These are phyloP conservation scores for Autographa gamma DNA, from an alignment of 2,888 invertebrate genomes.

Conservation along the genomic window DNA sequence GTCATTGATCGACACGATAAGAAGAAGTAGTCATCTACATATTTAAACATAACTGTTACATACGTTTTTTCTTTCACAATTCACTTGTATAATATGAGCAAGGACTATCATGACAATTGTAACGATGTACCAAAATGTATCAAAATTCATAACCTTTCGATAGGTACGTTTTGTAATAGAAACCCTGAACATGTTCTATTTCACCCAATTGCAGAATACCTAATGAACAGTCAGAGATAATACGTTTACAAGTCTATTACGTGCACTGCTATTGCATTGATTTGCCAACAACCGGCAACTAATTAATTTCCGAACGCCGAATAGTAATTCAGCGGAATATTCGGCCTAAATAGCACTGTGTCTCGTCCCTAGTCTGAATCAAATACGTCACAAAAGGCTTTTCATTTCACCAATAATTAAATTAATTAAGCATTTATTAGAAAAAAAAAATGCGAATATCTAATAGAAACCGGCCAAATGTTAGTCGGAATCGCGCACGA, in stretches of 20 bases:
- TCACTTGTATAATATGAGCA: no score
- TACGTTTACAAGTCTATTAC: conserved; percentile 5
- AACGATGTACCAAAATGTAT: no score
- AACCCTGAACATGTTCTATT: neutral
- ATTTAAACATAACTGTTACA: no score
- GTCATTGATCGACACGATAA: no score
- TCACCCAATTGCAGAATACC: conserved; percentile 23
- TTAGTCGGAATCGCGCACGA: no score
- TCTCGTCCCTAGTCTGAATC: conserved; percentile 16
- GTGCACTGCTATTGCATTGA: conserved; percentile 10
- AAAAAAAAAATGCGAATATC: neutral
- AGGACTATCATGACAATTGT: no score
- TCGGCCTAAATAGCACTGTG: conserved; percentile 12
- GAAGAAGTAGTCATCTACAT: no score
- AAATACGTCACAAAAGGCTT: conserved; percentile 18
- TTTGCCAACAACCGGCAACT: conserved; percentile 11
- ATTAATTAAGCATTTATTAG: neutral
- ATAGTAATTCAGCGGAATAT: conserved; percentile 34
- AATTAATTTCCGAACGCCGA: conserved; percentile 41
- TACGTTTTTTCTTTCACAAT: no score
- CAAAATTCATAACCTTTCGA: no score
- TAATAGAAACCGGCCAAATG: no score
- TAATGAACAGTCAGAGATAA: conserved; percentile 18
- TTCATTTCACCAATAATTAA: conserved; percentile 2
- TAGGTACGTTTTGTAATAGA: neutral